phyloP scores from a whole-genome alignment of 2,113 vertebrate species.

The Noturus placidus region DNA sequence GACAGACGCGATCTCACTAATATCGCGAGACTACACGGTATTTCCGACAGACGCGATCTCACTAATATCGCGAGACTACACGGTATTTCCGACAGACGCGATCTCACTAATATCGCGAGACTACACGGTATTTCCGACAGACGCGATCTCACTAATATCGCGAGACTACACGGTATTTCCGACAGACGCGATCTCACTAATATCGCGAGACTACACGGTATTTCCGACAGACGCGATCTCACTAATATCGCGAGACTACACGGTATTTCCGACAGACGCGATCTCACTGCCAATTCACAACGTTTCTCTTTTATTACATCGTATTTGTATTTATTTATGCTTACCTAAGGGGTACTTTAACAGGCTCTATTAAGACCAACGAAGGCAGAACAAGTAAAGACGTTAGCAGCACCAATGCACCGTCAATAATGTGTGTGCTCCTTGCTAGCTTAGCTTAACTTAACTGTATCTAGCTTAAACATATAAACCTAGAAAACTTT shows the following conservation, averaged over 20 bases:
- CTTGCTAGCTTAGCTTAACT: neutral
- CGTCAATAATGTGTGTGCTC: neutral
- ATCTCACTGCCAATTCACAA: neutral
- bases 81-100: no score
- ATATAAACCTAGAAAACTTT: neutral
- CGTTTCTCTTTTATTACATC: neutral
- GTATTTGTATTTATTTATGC: neutral
- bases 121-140: no score
- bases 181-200: no score
- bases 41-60: neutral
- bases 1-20: neutral
- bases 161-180: neutral
- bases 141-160: no score
- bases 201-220: neutral
- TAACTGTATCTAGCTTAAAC: neutral
- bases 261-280: neutral
- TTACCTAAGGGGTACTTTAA: no score
- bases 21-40: no score
- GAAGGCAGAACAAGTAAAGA: neutral
- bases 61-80: neutral
- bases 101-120: constrained; percentile 16
- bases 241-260: no score
- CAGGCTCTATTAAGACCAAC: neutral
- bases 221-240: no score
- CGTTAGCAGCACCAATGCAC: neutral